A percentile compares a stretch with the other conserved stretches of the same genome.
Conservation (phyloP, 2,888 invertebrate species). For the Agrochola lota region DNA sequence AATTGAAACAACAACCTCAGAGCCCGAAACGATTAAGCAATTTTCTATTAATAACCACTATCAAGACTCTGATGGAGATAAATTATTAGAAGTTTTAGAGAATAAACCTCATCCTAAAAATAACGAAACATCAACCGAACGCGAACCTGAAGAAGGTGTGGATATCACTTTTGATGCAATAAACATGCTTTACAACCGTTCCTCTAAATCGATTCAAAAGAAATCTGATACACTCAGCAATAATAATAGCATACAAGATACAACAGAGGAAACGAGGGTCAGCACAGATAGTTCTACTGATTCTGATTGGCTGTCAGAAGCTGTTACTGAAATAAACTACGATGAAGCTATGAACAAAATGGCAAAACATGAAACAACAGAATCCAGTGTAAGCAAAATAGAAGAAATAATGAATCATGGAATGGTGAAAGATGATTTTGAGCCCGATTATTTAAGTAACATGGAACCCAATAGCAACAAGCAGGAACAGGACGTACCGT, state of each 20-base stretch:
- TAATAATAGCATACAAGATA: slow-evolving; percentile 39
- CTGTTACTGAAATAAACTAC: slow-evolving; percentile 82
- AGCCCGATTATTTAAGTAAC: slow-evolving; percentile 85
- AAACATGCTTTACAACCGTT: slow-evolving; percentile 81
- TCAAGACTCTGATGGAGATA: slow-evolving; percentile 68
- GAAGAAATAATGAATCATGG: slow-evolving; percentile 79
- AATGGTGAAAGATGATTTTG: slow-evolving; percentile 81
- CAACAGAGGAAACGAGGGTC: slow-evolving; percentile 63
- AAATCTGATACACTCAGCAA: slow-evolving; percentile 56
- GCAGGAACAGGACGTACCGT: slow-evolving; percentile 77
- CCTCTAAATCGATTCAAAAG: slow-evolving; percentile 81
- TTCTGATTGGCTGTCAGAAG: slow-evolving; percentile 84
- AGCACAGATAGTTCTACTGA: slow-evolving; percentile 72
- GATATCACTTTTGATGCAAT: slow-evolving; percentile 84
- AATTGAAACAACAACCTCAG: slow-evolving; percentile 61
- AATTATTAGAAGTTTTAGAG: slow-evolving; percentile 73
- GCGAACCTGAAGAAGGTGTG: slow-evolving; percentile 70
- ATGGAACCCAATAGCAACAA: slow-evolving; percentile 76
- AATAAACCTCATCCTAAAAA: slow-evolving; percentile 63
- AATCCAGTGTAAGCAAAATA: slow-evolving; percentile 72
- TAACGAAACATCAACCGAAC: slow-evolving; percentile 67
- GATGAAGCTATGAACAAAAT: slow-evolving; percentile 78
- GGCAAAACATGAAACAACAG: slow-evolving; percentile 77
- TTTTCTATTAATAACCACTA: slow-evolving; percentile 72
- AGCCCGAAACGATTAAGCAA: slow-evolving; percentile 65